A percentile compares a stretch with the other conserved stretches of the same genome.
phyloP scores from a whole-genome alignment of 2,797 vertebrate genomes.

The Melanotaenia parkinsoni region DNA sequence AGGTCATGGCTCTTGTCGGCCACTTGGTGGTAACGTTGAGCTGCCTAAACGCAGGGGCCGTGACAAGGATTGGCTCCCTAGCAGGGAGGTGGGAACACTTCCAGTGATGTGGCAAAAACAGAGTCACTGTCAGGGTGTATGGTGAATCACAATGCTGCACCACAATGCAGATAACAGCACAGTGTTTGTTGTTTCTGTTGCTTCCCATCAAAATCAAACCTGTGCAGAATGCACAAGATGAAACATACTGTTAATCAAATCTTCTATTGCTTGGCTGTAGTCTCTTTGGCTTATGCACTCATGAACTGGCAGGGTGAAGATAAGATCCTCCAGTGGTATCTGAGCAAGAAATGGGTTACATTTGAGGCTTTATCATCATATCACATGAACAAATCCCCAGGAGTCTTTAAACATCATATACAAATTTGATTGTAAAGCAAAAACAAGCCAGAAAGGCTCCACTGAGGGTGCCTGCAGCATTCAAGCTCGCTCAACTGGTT shows the following conservation, averaged over 20 bases:
- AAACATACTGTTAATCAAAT: slow-evolving; percentile 31
- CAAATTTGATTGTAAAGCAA: slow-evolving; percentile 21
- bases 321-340: slow-evolving; percentile 1
- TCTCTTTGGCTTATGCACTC: slow-evolving; percentile 19
- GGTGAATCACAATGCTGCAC: slow-evolving; percentile 70
- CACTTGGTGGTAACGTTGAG: slow-evolving; percentile 74
- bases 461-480: slow-evolving; percentile 17
- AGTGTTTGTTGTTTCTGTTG: slow-evolving; percentile 33
- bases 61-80: not conserved
- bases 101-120: slow-evolving; percentile 56
- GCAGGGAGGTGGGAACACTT: slow-evolving; percentile 38
- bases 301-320: slow-evolving; percentile 17
- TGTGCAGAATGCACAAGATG: slow-evolving; percentile 26
- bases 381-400: slow-evolving; percentile 1
- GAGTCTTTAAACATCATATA: slow-evolving; percentile 21
- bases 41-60: not conserved
- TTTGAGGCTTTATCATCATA: not conserved
- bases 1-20: not conserved
- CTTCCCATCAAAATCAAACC: slow-evolving; percentile 40
- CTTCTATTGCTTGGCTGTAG: slow-evolving; percentile 26
- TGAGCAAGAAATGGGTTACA: not conserved
- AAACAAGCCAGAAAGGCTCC: slow-evolving; percentile 37
- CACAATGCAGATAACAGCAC: slow-evolving; percentile 60
- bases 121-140: slow-evolving; percentile 49
- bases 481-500: slow-evolving; percentile 42